Evolutionary conservation across 2,888 invertebrate genomes (phyloP).

Genomic region (Portevinia maculata): DNA sequence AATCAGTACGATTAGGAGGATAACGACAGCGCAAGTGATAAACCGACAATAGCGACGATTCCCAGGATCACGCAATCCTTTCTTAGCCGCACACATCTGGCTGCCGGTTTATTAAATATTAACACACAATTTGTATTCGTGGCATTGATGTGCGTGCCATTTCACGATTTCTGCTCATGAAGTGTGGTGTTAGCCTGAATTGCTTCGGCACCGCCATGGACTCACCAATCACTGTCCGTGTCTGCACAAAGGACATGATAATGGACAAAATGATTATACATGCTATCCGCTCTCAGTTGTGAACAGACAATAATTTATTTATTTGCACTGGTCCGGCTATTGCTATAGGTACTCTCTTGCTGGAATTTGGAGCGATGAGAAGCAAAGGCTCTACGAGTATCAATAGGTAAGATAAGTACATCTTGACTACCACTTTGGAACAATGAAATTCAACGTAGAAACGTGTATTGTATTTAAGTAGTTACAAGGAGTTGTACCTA

Average conservation of each 20-base stretch:
- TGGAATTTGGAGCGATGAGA: slow-evolving; percentile 10
- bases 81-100: slow-evolving; percentile 36
- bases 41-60: slow-evolving; percentile 56
- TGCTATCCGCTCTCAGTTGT: slow-evolving; percentile 50
- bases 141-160: slow-evolving; percentile 71
- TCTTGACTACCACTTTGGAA: slow-evolving; percentile 42
- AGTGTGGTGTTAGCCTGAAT: slow-evolving; percentile 52
- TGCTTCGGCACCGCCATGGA: slow-evolving; percentile 51
- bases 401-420: slow-evolving; percentile 8
- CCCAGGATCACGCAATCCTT: slow-evolving; percentile 70
- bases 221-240: slow-evolving; percentile 65
- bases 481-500: slow-evolving; percentile 2
- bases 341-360: neutral
- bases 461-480: slow-evolving; percentile 26
- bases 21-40: slow-evolving; percentile 62
- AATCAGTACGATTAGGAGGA: slow-evolving; percentile 59
- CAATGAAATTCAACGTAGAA: slow-evolving; percentile 47
- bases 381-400: slow-evolving; percentile 16
- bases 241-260: slow-evolving; percentile 69
- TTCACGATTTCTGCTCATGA: slow-evolving; percentile 65
- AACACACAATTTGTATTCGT: slow-evolving; percentile 68
- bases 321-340: slow-evolving; percentile 54
- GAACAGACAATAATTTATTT: slow-evolving; percentile 69
- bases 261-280: slow-evolving; percentile 73
- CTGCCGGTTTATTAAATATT: slow-evolving; percentile 68